A percentile compares a stretch with the other conserved stretches of the same genome.
These are phyloP conservation scores for Heliconius sara DNA, from an alignment of 2,888 invertebrate genomes.

Conservation along the genomic window DNA sequence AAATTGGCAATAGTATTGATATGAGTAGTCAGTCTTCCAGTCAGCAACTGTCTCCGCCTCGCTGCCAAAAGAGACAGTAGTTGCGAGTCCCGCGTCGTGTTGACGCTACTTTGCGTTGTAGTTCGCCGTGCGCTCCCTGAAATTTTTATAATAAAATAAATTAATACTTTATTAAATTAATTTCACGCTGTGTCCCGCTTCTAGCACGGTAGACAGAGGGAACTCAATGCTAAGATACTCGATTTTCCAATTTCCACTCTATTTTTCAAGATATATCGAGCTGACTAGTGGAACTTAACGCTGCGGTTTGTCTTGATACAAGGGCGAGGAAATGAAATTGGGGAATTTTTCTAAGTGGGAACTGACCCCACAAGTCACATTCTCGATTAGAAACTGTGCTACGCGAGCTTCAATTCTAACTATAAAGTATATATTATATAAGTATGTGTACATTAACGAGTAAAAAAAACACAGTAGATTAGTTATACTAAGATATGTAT, in stretches of 20 bases:
- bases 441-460: no score
- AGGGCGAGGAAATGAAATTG: not conserved
- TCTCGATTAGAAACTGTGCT: not conserved
- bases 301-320: not conserved
- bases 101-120: slow-evolving; percentile 68
- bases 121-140: slow-evolving; percentile 68
- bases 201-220: no score
- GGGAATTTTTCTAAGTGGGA: accelerated
- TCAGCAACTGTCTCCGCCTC: slow-evolving; percentile 84
- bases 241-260: not conserved
- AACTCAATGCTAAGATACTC: not conserved
- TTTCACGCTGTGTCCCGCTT: no score
- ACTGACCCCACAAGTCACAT: not conserved
- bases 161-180: not conserved
- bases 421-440: not conserved
- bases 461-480: not conserved
- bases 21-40: slow-evolving; percentile 80
- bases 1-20: slow-evolving; percentile 75
- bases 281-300: not conserved
- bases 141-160: slow-evolving; percentile 53
- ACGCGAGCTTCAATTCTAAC: not conserved
- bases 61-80: slow-evolving; percentile 85
- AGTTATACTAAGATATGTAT: not conserved
- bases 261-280: not conserved
- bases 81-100: slow-evolving; percentile 82